Base-by-base conservation (phyloP, 2,797 vertebrate species). In the Crossoptilon crossoptilon region DNA sequence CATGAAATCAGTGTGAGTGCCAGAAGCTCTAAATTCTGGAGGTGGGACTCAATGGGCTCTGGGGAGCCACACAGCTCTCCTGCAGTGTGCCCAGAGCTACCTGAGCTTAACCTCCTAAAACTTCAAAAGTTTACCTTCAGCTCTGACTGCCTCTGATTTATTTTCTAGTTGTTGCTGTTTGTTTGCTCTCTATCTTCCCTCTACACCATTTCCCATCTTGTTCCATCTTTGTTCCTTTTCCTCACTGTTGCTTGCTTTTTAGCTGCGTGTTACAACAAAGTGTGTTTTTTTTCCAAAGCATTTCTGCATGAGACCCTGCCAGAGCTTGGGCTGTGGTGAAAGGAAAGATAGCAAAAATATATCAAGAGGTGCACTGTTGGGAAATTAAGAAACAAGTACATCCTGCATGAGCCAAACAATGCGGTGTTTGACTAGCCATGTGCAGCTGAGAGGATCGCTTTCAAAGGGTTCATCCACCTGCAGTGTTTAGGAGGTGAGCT, bases 401-500 rank as follows among this genome's bases (percentile, higher is more conserved):
- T 33, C 70, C 92, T 78, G 19, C 63, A 48, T 83, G 91, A 84
- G 31, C 51, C 59, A 93, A 89, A 91, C 72, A 93, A 85, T 81
- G 55, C 35, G 79, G 66, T 43, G 41, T 87, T 95, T 85, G 70
- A 91, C 91, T 89, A 93, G 80, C 29, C 84, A 49, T 53, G 56
- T 92, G 68, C 70, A 76, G 84, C 73, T 60, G 56, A 88, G 64
- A 81, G 64, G 53, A 76, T 74, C 1, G 44, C 87, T 95, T 95
- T 81, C 84, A 91, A 85, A 89, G 67, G 49, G 22, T 31, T 69
- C 60, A 33, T 75, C 43, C 51, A 91, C 84, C 83, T 84, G 82
- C 84, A 93, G 70, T 29, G 73, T 64, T 26, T 2, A 64, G 72
- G 55, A 91, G 67, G 51, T 58, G 79, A 92, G 76, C 56, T 81